Percentiles rank a stretch among this genome's conserved stretches.
These are phyloP conservation scores for Archilochus colubris DNA, from an alignment of 2,113 vertebrate genomes.

Conservation along the genomic window DNA sequence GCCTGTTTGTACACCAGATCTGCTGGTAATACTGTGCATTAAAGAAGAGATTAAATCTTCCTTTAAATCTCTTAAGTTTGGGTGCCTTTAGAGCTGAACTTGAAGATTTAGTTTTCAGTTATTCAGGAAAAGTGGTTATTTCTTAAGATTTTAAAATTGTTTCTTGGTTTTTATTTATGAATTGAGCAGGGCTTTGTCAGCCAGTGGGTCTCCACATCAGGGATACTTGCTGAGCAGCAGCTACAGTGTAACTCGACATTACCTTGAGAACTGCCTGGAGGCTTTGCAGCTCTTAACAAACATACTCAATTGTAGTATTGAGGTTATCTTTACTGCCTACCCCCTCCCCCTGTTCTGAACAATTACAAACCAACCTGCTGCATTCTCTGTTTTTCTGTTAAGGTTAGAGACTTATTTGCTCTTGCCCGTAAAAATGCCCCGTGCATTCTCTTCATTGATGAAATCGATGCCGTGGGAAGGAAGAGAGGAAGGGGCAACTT, in stretches of 20 bases:
- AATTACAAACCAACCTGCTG: neutral
- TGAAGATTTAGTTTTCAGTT: neutral
- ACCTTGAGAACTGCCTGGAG: neutral
- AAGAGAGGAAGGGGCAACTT: slow-evolving; percentile 95
- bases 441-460: slow-evolving; percentile 98
- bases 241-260: neutral
- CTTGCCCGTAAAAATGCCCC: slow-evolving; percentile 96
- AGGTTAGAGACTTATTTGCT: slow-evolving; percentile 95
- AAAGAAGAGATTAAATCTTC: neutral
- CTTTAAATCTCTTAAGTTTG: neutral
- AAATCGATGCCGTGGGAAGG: slow-evolving; percentile 95
- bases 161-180: neutral
- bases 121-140: neutral
- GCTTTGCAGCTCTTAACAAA: neutral
- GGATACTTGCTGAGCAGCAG: neutral
- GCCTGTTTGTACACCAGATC: neutral
- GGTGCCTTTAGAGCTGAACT: neutral
- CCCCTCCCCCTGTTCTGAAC: neutral
- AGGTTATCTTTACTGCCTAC: neutral
- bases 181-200: neutral
- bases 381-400: neutral
- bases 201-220: neutral
- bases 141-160: neutral
- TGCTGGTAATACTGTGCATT: neutral
- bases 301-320: neutral